Evolutionary conservation across 1,140 invertebrate genomes (phyloP).

Genomic region (Acromyrmex echinatior): DNA sequence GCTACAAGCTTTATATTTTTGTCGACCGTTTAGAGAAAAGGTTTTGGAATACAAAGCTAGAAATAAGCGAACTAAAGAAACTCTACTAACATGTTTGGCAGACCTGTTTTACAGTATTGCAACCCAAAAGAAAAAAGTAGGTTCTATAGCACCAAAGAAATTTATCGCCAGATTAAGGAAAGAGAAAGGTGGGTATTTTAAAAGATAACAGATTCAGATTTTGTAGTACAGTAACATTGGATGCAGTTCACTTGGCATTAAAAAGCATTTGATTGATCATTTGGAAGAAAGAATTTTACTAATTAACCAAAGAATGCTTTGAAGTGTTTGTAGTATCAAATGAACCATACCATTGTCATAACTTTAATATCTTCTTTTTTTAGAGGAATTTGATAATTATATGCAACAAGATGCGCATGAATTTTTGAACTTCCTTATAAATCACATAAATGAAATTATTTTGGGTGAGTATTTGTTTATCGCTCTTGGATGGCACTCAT

Average conservation of each 20-base stretch:
- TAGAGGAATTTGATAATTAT: conserved; percentile 99
- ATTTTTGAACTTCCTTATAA: conserved; percentile 99
- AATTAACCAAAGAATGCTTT: no score
- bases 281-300: no score
- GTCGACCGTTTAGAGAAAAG: conserved; percentile 99
- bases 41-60: conserved; percentile 99
- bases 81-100: conserved; percentile 98
- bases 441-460: conserved; percentile 98
- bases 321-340: no score
- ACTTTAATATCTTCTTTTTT: conserved; percentile 78
- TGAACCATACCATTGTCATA: background rate
- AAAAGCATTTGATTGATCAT: no score
- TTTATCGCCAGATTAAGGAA: conserved; percentile 99
- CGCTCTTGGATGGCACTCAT: background rate
- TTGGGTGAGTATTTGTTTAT: conserved; percentile 89
- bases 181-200: conserved; percentile 94
- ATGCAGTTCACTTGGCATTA: no score
- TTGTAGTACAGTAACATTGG: background rate
- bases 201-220: background rate
- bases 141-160: conserved; percentile 99
- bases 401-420: conserved; percentile 99
- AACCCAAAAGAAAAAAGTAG: conserved; percentile 99
- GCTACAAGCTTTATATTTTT: conserved; percentile 99
- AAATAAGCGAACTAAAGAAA: conserved; percentile 99
- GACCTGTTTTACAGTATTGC: conserved; percentile 99